Evolutionary conservation across 1,140 invertebrate species (phyloP), one percentile per base, ranked within the genome.

Genomic region (Drosophila obscura): DNA sequence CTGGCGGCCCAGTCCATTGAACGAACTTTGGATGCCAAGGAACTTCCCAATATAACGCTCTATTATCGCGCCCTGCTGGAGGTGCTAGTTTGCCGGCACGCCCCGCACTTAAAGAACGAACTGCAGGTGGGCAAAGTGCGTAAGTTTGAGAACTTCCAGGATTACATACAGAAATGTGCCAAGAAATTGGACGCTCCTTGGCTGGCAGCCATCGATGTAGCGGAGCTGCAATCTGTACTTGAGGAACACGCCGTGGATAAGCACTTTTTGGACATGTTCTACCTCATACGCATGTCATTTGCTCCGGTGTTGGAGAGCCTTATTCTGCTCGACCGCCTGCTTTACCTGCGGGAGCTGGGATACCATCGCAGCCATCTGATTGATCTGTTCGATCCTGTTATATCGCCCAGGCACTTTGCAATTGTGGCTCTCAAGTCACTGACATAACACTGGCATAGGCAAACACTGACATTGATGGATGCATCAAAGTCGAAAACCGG

Each of bases 261-360:
- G 91, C 93, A 94, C 89, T 94, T 95, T 90, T 93, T 98, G 19
- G 93, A 96, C 64, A 89, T 96, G 15, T 98, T 97, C 91, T 97
- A 97, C 93, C 94, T 96, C 24, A 76, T 98, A 24, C 94, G 97
- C 75, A 93, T 97, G 80, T 94, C 95, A 66, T 92, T 97, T 62
- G 96, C 97, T 11, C 96, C 97, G 22, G 94, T 97, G 8, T 93
- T 98, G 39, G 98, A 99, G 93, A 94, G 94, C 73, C 92, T 97
- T 1, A 96, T 98, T 74, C 93, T 98, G 49, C 92, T 98, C 16
- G 97, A 99, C 92, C 94, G 97, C 88, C 90, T 96, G 24, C 91
- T 98, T 57, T 98, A 94, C 93, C 93, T 99, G 6, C 89, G 94
- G 63, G 96, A 97, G 91, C 92, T 94, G 80, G 93, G 93, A 26